Evolutionary conservation across 1,140 invertebrate species (phyloP), one percentile per base, ranked within the genome.

Genomic region (Drosophila orena): DNA sequence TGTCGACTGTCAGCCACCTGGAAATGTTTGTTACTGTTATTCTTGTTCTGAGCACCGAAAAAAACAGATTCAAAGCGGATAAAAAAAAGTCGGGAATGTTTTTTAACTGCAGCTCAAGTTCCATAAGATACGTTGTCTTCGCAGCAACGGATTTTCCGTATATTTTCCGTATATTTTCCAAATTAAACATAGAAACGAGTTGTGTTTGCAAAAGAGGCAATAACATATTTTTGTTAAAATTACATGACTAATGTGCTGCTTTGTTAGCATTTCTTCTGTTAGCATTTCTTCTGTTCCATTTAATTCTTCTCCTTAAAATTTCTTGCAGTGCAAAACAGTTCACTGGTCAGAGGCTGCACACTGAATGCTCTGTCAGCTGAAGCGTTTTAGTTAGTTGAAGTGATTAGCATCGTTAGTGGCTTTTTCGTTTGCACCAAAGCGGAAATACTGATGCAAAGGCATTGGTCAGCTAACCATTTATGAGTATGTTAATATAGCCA

Each of bases 341-440:
- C 34, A 44, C 15, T 71, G 66, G 65, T 71, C 54, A 42, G 30
- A 59, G 57, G 49, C 61, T 24, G 43, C 59, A 37, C 60, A 37
- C 60, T 44, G 61, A 42, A 71, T 72, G 57, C 49, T 59, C 60
- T 77, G 81, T 65, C 53, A 81, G 64, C 58, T 81, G 81, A 81
- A 81, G 81, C 81, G 77, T 80, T 85, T 86, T 77, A 85, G 80
- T 86, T 85, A 86, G 81, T 81, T 85, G 81, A 86, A 85, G 81
- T 85, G 77, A 85, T 85, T 86, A 85, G 81, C 77, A 86, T 85
- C 81, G 81, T 85, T 86, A 86, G 81, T 85, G 81, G 81, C 81
- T 86, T 80, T 84, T 84, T 80, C 77, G 72, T 85, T 84, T 73
- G 81, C 77, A 84, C 44, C 77, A 68, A 80, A 73, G 81, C 81